Evolutionary conservation across 2,888 invertebrate species (phyloP).

Genomic region (Perizoma flavofasciatum): DNA sequence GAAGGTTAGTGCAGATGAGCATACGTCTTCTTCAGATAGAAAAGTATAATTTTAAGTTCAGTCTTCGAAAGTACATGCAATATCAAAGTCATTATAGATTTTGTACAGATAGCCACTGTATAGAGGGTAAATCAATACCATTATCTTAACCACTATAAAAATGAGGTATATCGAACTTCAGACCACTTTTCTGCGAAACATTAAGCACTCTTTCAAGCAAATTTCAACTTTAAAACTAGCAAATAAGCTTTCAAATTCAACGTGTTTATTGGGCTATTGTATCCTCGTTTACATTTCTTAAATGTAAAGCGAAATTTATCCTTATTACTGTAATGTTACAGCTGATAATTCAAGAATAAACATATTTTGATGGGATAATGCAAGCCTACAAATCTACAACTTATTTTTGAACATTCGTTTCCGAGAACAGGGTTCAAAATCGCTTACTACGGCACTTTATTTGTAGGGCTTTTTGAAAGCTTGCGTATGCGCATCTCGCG

Average conservation of each 20-base stretch:
- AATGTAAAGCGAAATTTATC: conserved; percentile 33
- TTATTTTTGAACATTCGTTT: neutral
- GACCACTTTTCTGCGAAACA: conserved; percentile 61
- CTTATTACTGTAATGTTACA: conserved; percentile 34
- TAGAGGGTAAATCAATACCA: conserved; percentile 79
- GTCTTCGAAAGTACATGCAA: conserved; percentile 25
- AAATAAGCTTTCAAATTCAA: neutral
- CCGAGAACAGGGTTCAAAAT: conserved; percentile 40
- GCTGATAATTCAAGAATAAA: conserved; percentile 33
- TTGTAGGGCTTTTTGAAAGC: conserved; percentile 46
- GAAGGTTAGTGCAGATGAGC: too few relatives aligned
- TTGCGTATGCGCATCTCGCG: conserved; percentile 48
- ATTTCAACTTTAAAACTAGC: conserved; percentile 37
- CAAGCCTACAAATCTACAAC: conserved; percentile 3
- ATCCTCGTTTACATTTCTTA: conserved; percentile 25
- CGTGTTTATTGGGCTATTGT: conserved; percentile 10
- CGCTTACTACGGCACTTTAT: conserved; percentile 14
- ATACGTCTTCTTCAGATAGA: too few relatives aligned
- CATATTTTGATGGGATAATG: conserved; percentile 16
- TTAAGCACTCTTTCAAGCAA: conserved; percentile 25
- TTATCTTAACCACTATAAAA: conserved; percentile 81
- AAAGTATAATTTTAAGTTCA: conserved; percentile 1
- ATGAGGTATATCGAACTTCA: conserved; percentile 68
- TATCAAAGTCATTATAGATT: conserved; percentile 59
- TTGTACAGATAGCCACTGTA: conserved; percentile 59